Conservation (phyloP, 1,140 invertebrate genomes). For the Anadara kagoshimensis region DNA sequence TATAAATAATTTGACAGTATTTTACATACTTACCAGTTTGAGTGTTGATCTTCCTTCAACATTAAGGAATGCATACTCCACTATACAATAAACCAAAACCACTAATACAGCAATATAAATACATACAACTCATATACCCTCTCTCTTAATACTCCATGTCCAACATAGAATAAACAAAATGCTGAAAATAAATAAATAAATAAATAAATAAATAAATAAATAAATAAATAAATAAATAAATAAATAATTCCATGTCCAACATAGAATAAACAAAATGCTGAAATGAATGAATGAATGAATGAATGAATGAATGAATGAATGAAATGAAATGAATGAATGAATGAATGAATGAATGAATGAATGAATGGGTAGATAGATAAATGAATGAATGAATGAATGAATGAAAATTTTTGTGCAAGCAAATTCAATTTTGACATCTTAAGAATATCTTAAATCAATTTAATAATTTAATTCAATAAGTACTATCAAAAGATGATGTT, state of each 20-base stretch:
- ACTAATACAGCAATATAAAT: conserved; percentile 48
- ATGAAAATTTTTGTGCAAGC: no score
- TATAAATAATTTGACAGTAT: no score
- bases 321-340: no score
- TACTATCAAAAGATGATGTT: no score
- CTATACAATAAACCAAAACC: conserved; percentile 55
- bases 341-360: no score
- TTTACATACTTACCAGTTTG: conserved; percentile 49
- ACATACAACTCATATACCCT: conserved; percentile 55
- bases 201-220: no score
- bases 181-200: conserved; percentile 35
- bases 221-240: neutral
- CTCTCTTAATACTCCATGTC: conserved; percentile 58
- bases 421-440: no score
- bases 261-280: conserved; percentile 58
- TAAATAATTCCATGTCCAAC: conserved; percentile 43
- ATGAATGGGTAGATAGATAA: no score
- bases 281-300: conserved; percentile 13
- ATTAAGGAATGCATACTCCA: conserved; percentile 57
- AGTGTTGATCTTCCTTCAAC: conserved; percentile 35
- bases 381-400: no score
- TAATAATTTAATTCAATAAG: no score
- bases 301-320: no score
- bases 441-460: no score
- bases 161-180: conserved; percentile 55